These are phyloP conservation scores for Sympetrum striolatum DNA, from an alignment of 2,888 invertebrate species.

Conservation along the genomic window DNA sequence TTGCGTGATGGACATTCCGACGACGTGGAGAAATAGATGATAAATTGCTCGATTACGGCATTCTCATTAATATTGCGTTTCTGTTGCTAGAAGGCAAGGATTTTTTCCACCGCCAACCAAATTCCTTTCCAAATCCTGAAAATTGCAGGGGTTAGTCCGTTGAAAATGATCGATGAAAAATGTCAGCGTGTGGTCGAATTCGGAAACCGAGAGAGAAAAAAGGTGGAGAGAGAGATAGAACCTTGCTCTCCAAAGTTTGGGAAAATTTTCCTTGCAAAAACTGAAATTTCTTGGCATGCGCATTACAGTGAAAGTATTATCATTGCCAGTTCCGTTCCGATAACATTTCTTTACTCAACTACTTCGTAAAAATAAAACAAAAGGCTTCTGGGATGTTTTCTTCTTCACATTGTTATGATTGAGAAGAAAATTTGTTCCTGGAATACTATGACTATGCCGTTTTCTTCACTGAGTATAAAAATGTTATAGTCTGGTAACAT, in stretches of 20 bases:
- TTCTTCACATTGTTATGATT: too few relatives aligned
- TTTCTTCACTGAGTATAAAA: too few relatives aligned
- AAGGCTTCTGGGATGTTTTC: too few relatives aligned
- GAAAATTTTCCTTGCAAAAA: neutral
- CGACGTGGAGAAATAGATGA: neutral
- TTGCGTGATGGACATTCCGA: neutral
- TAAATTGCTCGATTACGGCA: neutral
- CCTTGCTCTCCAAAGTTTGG: neutral
- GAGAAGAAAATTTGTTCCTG: too few relatives aligned
- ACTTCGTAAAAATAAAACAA: too few relatives aligned
- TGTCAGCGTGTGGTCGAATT: neutral
- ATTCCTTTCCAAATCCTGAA: neutral
- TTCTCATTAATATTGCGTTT: neutral
- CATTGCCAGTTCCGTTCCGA: too few relatives aligned
- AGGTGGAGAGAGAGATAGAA: neutral
- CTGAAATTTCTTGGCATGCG: neutral
- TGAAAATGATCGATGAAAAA: neutral
- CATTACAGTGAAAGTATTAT: too few relatives aligned
- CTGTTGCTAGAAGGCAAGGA: neutral
- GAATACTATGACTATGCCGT: too few relatives aligned
- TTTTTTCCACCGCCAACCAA: neutral
- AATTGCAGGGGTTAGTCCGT: neutral
- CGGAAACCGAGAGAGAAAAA: neutral
- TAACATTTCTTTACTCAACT: too few relatives aligned
- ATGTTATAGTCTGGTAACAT: too few relatives aligned